Evolutionary conservation across 2,888 invertebrate genomes (phyloP).

Genomic region (Lamellibrachia satsuma): DNA sequence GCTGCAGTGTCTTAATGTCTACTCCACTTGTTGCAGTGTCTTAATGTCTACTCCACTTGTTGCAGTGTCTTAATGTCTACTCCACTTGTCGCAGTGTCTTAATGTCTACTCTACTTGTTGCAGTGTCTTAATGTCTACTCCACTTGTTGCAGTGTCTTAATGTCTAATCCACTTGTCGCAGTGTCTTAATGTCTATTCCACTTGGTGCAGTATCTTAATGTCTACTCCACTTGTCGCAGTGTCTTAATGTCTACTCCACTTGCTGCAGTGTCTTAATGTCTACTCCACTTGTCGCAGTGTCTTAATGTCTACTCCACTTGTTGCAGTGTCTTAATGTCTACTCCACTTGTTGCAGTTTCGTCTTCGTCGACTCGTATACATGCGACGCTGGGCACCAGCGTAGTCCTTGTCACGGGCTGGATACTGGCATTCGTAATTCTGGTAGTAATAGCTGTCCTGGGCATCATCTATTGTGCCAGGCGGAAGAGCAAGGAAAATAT

Average conservation of each 20-base stretch:
- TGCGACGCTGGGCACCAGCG: neutral
- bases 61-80: too few species aligned
- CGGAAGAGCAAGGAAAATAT: neutral
- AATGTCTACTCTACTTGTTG: too few species aligned
- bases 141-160: too few species aligned
- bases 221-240: neutral
- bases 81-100: too few species aligned
- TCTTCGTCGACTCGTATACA: neutral
- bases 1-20: too few species aligned
- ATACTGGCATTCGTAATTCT: neutral
- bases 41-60: too few species aligned
- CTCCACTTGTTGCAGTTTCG: neutral
- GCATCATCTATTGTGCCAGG: neutral
- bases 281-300: neutral
- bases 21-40: too few species aligned
- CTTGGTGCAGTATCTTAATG: neutral
- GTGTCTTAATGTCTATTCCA: too few species aligned
- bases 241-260: neutral
- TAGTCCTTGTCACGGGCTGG: neutral
- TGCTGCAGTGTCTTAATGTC: neutral
- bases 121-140: too few species aligned
- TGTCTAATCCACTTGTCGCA: too few species aligned
- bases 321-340: neutral
- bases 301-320: too few species aligned
- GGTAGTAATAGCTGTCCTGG: neutral